These are phyloP conservation scores for Nycticebus coucang DNA, from an alignment of 2,113 vertebrate species.

Conservation along the genomic window DNA sequence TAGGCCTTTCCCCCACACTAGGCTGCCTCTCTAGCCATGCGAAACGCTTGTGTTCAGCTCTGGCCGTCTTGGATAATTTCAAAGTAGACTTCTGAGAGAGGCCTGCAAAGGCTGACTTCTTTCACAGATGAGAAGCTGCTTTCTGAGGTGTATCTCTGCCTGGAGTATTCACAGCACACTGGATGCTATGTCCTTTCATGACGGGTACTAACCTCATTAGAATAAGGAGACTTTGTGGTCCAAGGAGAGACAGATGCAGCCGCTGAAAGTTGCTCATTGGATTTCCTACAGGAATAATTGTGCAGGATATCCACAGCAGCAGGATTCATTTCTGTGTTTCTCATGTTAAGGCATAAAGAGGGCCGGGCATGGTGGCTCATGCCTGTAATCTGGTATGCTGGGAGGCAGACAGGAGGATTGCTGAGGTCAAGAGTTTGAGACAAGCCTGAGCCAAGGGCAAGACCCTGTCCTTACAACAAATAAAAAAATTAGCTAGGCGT, in stretches of 20 bases:
- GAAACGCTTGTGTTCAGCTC: rapidly evolving
- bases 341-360: background rate
- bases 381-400: too few species aligned
- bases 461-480: too few species aligned
- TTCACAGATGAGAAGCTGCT: background rate
- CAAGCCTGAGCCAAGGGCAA: too few species aligned
- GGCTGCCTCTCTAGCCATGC: background rate
- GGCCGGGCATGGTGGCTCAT: too few species aligned
- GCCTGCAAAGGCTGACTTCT: background rate
- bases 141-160: background rate
- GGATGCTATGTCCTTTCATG: background rate
- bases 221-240: background rate
- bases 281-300: too few species aligned
- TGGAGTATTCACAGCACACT: background rate
- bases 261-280: background rate
- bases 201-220: background rate
- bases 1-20: background rate
- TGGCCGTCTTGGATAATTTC: background rate
- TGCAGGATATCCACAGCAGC: too few species aligned
- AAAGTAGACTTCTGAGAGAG: background rate
- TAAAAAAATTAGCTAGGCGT: too few species aligned
- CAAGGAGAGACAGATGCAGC: background rate
- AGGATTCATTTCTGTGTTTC: background rate
- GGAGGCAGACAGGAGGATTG: too few species aligned
- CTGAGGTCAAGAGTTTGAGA: too few species aligned